A percentile compares a stretch with the other conserved stretches of the same genome.
These are phyloP conservation scores for Astyanax mexicanus DNA, from an alignment of 2,797 vertebrate genomes.

Conservation along the genomic window DNA sequence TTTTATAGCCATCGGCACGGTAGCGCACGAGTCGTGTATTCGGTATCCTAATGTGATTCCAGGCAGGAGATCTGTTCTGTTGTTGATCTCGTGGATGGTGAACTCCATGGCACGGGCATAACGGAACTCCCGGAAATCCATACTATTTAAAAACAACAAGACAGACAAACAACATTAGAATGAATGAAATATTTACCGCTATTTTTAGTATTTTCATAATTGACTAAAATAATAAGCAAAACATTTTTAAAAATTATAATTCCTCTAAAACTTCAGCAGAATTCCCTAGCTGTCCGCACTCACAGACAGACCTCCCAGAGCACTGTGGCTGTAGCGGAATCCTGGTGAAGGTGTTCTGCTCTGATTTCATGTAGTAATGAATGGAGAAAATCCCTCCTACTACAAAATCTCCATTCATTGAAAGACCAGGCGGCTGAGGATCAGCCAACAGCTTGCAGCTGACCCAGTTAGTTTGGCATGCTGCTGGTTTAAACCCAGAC, in stretches of 20 bases:
- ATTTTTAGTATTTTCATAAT: too few relatives aligned
- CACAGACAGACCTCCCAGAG: not conserved
- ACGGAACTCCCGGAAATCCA: not conserved
- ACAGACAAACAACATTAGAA: too few relatives aligned
- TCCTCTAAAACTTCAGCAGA: too few relatives aligned
- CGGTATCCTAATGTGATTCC: not conserved
- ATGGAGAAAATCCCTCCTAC: constrained; percentile 58
- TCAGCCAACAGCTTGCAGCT: constrained; percentile 42
- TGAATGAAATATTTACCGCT: too few relatives aligned
- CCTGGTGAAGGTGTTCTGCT: constrained; percentile 13
- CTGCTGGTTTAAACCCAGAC: constrained; percentile 1
- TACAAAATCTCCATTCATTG: constrained; percentile 53
- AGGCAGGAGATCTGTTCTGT: not conserved
- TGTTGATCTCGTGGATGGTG: not conserved
- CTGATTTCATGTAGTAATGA: constrained; percentile 39
- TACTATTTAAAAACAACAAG: not conserved
- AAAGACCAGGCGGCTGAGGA: constrained; percentile 32
- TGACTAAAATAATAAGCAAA: too few relatives aligned
- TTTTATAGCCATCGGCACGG: not conserved
- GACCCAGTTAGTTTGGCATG: not conserved
- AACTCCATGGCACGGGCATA: not conserved
- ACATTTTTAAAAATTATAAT: too few relatives aligned
- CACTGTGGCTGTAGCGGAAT: not conserved
- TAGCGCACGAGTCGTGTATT: not conserved
- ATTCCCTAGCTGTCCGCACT: too few relatives aligned